A percentile compares a stretch with the other conserved stretches of the same genome.
Conservation (phyloP, 1,140 invertebrate species). For the Steinernema khuongi region DNA sequence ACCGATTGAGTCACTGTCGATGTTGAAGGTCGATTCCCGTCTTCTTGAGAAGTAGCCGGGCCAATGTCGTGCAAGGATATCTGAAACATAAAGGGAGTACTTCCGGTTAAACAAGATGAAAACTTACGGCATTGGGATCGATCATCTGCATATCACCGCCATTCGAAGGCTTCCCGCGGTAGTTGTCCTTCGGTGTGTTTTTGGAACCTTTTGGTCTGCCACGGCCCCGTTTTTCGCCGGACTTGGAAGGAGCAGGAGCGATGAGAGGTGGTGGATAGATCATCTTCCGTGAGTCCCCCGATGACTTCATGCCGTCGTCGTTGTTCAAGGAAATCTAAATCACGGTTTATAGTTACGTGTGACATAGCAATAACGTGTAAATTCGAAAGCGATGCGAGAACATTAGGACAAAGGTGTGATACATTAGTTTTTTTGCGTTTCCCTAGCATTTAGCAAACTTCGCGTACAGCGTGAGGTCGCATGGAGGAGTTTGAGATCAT, state of each 20-base stretch:
- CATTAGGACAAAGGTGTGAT: too few relatives aligned
- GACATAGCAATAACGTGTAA: too few relatives aligned
- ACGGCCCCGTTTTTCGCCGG: not conserved
- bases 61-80: constrained; percentile 3
- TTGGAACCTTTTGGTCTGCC: not conserved
- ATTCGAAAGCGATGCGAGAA: too few relatives aligned
- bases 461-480: not conserved
- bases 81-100: not conserved
- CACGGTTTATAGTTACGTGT: too few relatives aligned
- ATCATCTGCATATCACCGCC: not conserved
- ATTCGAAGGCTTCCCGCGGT: not conserved
- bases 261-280: not conserved
- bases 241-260: not conserved
- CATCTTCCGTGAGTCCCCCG: not conserved
- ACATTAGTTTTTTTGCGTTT: too few relatives aligned
- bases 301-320: not conserved
- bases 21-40: not conserved
- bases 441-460: not conserved
- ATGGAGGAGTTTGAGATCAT: not conserved
- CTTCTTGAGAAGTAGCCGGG: not conserved
- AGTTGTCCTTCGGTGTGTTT: not conserved
- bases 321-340: not conserved
- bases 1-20: not conserved
- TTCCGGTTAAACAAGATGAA: not conserved
- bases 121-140: not conserved